phyloP scores from a whole-genome alignment of 2,113 vertebrate species.

The Hassar affinis region DNA sequence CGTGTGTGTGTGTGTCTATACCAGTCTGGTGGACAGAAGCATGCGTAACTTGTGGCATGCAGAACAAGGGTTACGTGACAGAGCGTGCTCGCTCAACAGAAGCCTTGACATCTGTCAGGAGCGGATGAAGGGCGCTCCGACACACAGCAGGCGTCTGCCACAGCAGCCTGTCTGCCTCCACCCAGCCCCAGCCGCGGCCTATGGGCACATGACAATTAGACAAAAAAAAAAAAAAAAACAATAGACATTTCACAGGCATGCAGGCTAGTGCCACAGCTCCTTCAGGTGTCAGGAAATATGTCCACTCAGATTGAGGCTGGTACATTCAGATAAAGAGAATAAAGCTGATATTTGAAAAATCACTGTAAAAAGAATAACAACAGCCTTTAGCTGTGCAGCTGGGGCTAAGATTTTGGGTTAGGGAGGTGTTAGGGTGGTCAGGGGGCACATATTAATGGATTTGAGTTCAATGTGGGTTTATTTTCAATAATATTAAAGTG shows the following conservation, averaged over 20 bases:
- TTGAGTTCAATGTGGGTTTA: too few relatives aligned
- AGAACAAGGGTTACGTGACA: slow-evolving; percentile 69
- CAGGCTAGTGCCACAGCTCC: slow-evolving; percentile 50
- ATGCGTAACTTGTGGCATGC: slow-evolving; percentile 59
- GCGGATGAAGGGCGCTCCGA: slow-evolving; percentile 72
- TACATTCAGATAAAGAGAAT: neutral
- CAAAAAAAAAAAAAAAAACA: slow-evolving; percentile 59
- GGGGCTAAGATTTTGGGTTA: neutral
- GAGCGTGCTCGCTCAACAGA: slow-evolving; percentile 73
- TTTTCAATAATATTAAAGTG: too few relatives aligned
- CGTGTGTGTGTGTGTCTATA: slow-evolving; percentile 57
- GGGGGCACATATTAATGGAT: too few relatives aligned
- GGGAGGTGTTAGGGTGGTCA: too few relatives aligned
- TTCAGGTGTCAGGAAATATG: slow-evolving; percentile 23
- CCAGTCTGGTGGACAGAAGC: slow-evolving; percentile 61
- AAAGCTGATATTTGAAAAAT: neutral
- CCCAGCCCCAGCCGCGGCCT: slow-evolving; percentile 62
- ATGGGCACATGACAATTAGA: slow-evolving; percentile 72
- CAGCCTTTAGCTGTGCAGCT: neutral
- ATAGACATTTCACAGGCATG: slow-evolving; percentile 52
- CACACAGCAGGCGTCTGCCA: slow-evolving; percentile 75
- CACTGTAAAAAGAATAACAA: neutral
- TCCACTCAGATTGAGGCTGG: neutral
- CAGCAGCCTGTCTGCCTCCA: slow-evolving; percentile 61
- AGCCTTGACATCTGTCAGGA: slow-evolving; percentile 78